phyloP scores from a whole-genome alignment of 1,140 invertebrate species.

The Lamellibrachia luymesi region DNA sequence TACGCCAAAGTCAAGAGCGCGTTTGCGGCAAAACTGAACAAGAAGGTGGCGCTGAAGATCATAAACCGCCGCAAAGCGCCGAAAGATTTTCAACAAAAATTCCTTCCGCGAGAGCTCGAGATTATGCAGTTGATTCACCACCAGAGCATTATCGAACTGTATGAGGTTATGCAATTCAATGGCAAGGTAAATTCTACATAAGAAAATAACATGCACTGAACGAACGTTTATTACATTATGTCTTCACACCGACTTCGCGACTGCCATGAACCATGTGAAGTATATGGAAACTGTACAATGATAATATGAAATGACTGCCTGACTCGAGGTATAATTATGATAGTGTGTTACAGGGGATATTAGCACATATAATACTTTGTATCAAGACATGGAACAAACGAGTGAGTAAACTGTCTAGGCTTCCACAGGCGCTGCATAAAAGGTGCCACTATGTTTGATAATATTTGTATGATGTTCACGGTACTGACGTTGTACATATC shows the following conservation, averaged over 20 bases:
- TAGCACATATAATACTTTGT: too few relatives aligned
- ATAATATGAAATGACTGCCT: background rate
- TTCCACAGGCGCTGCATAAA: too few relatives aligned
- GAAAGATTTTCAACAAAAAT: slow-evolving; percentile 79
- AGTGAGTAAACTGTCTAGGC: too few relatives aligned
- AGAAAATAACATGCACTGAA: background rate
- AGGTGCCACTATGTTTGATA: too few relatives aligned
- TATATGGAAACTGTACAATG: background rate
- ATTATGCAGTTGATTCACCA: slow-evolving; percentile 86
- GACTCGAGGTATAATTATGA: background rate
- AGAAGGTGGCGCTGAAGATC: slow-evolving; percentile 80
- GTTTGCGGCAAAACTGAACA: slow-evolving; percentile 33
- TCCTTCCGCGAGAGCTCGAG: slow-evolving; percentile 86
- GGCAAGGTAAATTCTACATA: slow-evolving; percentile 33
- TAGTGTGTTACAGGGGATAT: background rate
- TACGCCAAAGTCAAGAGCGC: slow-evolving; percentile 56
- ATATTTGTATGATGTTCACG: too few relatives aligned
- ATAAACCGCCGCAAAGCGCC: slow-evolving; percentile 74
- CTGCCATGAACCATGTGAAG: background rate
- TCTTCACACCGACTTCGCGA: background rate
- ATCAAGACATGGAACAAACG: too few relatives aligned
- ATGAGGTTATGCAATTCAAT: slow-evolving; percentile 46
- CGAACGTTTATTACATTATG: background rate
- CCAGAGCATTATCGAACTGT: slow-evolving; percentile 75
- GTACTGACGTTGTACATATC: background rate